Conservation (phyloP, 2,888 invertebrate genomes). For the Desoria tigrina region DNA sequence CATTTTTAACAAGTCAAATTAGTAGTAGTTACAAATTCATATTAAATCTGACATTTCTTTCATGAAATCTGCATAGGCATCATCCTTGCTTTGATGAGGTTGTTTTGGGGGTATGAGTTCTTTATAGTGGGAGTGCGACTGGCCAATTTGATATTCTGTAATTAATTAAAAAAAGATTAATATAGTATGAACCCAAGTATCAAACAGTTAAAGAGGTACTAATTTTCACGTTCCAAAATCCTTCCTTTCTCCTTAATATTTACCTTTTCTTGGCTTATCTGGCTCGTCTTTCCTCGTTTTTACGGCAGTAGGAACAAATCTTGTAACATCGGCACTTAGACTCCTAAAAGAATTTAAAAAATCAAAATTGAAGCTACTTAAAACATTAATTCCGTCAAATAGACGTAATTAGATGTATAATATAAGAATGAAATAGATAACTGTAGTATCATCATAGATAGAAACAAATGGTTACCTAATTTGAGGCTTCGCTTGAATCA, state of each 20-base stretch:
- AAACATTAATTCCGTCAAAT: no score
- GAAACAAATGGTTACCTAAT: constrained; percentile 64
- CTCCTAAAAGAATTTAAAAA: constrained; percentile 69
- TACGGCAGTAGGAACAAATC: constrained; percentile 90
- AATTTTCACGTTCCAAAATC: no score
- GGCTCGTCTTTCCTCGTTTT: constrained; percentile 86
- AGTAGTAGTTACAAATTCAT: no score
- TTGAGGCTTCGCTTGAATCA: constrained; percentile 80
- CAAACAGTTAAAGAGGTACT: no score
- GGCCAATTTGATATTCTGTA: constrained; percentile 47
- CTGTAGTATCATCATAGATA: no score
- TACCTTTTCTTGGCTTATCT: constrained; percentile 58
- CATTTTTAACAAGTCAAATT: no score
- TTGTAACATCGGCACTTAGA: constrained; percentile 88
- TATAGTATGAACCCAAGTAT: background rate
- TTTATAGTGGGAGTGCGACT: constrained; percentile 34
- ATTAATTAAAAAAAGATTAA: background rate
- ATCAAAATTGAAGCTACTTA: no score
- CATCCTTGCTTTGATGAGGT: constrained; percentile 80
- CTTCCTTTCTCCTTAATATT: constrained; percentile 11
- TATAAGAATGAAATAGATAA: no score
- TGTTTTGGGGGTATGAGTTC: constrained; percentile 35
- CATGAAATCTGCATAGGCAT: constrained; percentile 98
- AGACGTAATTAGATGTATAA: no score
- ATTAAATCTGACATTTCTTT: constrained; percentile 94